Base-by-base conservation (phyloP, 2,113 vertebrate species). In the Progne subis region DNA sequence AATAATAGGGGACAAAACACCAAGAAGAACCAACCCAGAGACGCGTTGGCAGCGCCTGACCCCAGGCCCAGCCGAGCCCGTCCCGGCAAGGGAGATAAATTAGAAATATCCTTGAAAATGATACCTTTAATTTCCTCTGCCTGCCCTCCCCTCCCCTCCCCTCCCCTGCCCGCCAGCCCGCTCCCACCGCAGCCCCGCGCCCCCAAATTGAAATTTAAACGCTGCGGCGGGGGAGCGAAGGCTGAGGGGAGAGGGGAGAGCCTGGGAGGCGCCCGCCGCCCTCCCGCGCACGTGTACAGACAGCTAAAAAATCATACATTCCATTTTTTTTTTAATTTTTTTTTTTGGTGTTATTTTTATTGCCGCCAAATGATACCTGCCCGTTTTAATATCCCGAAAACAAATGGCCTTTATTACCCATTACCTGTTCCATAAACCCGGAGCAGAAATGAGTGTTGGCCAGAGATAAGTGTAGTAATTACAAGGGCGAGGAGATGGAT, bases 381-480 rank as follows among this genome's bases (percentile, higher is more conserved):
- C 82, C 65, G 77, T 55, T 89, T 82, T 90, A 96, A 91, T 95
- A 81, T 26, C 78, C 92, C 77, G 60, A 56, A 86, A 96, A 94
- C 83, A 95, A 94, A 95, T 86, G 94, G 88, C 70, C 21, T 88
- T 94, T 87, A 89, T 95, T 96, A 78, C 72, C 90, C 93, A 88
- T 96, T 96, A 91, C 94, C 94, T 94, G 94, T 92, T 70, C 82
- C 59, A 79, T 82, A 88, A 96, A 96, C 5, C 3, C 1, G 82
- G 83, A 50, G 56, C 59, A 70, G 94, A 78, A 91, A 94, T 92
- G 94, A 96, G 91, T 96, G 96, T 34, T 82, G 85, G 81, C 32
- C 39, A 63, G 96, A 96, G 96, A 97, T 96, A 97, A 97, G 95
- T 95, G 5, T 23, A 87, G 93, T 95, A 97, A 97, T 97, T 96